phyloP scores from a whole-genome alignment of 2,113 vertebrate species.

The Xerus inauris region DNA sequence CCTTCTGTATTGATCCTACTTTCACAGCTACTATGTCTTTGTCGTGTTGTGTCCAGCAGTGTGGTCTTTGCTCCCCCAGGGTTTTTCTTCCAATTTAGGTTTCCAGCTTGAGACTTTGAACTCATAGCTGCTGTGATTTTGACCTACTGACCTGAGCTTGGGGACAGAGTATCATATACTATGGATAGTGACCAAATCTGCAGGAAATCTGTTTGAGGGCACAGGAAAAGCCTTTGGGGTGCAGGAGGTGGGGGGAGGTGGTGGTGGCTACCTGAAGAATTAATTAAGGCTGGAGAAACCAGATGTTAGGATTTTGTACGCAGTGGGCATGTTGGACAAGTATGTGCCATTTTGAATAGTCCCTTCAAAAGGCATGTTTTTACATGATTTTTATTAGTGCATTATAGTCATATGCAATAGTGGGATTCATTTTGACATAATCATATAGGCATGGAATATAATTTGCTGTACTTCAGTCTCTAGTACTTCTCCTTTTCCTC shows the following conservation, averaged over 20 bases:
- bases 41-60: not conserved
- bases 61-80: not conserved
- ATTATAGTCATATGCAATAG: too few relatives aligned
- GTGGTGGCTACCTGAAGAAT: not conserved
- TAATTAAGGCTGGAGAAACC: not conserved
- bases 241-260: too few relatives aligned
- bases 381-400: too few relatives aligned
- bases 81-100: not conserved
- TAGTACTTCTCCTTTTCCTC: too few relatives aligned
- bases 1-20: accelerated
- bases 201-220: not conserved
- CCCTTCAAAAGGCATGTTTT: not conserved
- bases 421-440: too few relatives aligned
- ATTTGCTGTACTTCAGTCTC: too few relatives aligned
- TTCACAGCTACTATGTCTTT: not conserved
- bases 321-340: not conserved
- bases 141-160: not conserved
- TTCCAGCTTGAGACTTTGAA: conserved; percentile 33
- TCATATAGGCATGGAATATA: too few relatives aligned
- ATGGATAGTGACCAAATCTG: not conserved
- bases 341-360: not conserved
- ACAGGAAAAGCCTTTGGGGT: not conserved
- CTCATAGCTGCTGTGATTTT: not conserved
- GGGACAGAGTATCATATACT: not conserved
- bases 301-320: not conserved